Base-by-base conservation (phyloP, 23 tunicate genomes). In the Oikopleura vanhoeffeni region DNA sequence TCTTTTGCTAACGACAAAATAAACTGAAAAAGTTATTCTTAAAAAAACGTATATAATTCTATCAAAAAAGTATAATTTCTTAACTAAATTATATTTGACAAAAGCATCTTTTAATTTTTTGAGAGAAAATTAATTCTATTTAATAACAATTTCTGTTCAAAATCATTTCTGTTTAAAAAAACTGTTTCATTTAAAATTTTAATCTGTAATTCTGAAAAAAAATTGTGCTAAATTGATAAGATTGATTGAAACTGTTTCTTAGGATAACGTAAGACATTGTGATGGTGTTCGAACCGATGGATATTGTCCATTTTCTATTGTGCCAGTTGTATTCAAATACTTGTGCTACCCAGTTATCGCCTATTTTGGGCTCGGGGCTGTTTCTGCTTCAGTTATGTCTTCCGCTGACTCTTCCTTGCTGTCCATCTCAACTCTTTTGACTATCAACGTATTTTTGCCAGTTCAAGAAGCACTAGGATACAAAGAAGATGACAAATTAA, bases 381-480 rank as follows among this genome's bases (percentile, higher is more conserved):
- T 89, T 0, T 89, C 97, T 36, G 97, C 97, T 13, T 91, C 97
- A 34, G 97, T 91, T n/a, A 91, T 91, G 97, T 91, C 97, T 36
- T 91, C 97, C 0, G 92, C 92, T 39, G 97, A 91, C 76, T 90
- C 94, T 41, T 88, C 91, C 76, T 76, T 91, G 39, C 76, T 91
- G 41, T 91, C 97, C 0, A 85, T 89, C 8, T 88, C 97, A 39
- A 89, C 89, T 40, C 87, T 91, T 88, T 91, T 91, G 40, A 91
- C 97, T 30, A 83, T 89, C 40, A 91, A 91, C 83, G 82, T 91
- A 1, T 91, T 49, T 49, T 8, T 49, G 18, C 64, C 64, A 49
- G 32, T 71, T 71, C 79, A 71, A 71, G 64, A 49, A 49, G 64
- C 64, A 49, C 24, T 49, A 24, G 64, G 64, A 13, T 49, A 49